phyloP scores from a whole-genome alignment of 2,113 vertebrate species.

The Pristiophorus japonicus region DNA sequence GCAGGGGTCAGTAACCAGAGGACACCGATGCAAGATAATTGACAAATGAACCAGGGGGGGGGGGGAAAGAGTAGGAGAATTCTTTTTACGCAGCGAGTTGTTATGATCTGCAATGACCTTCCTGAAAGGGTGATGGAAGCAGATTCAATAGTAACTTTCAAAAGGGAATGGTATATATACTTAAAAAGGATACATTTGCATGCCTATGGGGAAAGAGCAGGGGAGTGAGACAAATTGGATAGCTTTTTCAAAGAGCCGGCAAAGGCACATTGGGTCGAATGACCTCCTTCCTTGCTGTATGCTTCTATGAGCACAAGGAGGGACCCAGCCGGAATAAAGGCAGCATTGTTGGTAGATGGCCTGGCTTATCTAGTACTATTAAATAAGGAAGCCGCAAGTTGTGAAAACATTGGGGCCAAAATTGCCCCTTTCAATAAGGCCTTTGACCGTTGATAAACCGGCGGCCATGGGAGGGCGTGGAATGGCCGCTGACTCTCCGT shows the following conservation, averaged over 20 bases:
- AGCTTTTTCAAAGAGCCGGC: neutral
- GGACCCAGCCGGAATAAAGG: no score
- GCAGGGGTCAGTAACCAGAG: neutral
- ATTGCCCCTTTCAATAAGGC: no score
- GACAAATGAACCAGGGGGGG: neutral
- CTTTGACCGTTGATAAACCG: no score
- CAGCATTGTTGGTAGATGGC: no score
- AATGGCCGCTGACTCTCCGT: no score
- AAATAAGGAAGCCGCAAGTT: neutral
- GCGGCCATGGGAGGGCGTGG: no score
- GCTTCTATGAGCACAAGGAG: no score
- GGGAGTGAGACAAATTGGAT: neutral
- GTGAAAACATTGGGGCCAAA: no score
- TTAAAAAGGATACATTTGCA: neutral
- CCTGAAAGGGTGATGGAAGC: no score
- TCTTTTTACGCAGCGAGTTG: neutral
- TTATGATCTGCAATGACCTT: no score
- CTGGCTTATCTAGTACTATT: neutral
- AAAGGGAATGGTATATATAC: no score
- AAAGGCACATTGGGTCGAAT: neutral
- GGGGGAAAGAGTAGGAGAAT: neutral
- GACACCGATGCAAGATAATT: neutral
- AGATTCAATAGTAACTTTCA: no score
- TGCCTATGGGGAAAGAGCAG: neutral
- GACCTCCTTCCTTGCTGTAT: neutral